Evolutionary conservation across 2,888 invertebrate genomes (phyloP), one percentile per base, ranked within the genome.

Genomic region (Lissonota sp.): DNA sequence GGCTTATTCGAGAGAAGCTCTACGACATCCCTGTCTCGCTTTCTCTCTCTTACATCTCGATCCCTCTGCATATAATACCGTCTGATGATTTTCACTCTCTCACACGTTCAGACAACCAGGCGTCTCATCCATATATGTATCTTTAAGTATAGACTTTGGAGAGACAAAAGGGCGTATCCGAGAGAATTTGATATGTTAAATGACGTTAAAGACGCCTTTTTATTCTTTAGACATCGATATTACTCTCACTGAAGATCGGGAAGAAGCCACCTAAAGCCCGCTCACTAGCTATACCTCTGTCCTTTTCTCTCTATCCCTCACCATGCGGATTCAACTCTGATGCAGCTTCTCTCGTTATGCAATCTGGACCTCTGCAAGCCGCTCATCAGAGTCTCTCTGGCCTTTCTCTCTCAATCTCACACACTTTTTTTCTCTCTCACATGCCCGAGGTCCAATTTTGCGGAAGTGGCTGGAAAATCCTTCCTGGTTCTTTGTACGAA

Each of bases 321-420:
- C 64, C 37, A 10, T 1, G 26, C 26, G 26, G 75, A 53, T 64
- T 60, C 55, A 64, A 44, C 51, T 57, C 55, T 63, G 49, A 60
- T 16, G 67, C 80, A 49, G 46, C 72, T 57, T 70, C 26, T 55
- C 75, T 86, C 84, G 86, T 89, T 89, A 89, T 88, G 88, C 86
- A 89, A 89, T 84, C 70, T 58, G 67, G 63, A 74, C 64, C 26
- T 74, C 63, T 26, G 57, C 74, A 26, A 57, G 14, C 58, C 46
- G 71, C 51, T 64, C 26, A 26, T 26, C 75, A 74, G 64, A 83
- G 88, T 87, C 85, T 87, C 85, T 83, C 86, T 86, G 85, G 86
- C 85, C 86, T 67, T 57, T 55, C 55, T 77, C 55, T n/a, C 51
- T 75, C 70, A n/a, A n/a, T 44, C 58, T 82, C 67, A 51, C 70